Conservation (phyloP, 2,113 vertebrate genomes). For the Paramisgurnus dabryanus region DNA sequence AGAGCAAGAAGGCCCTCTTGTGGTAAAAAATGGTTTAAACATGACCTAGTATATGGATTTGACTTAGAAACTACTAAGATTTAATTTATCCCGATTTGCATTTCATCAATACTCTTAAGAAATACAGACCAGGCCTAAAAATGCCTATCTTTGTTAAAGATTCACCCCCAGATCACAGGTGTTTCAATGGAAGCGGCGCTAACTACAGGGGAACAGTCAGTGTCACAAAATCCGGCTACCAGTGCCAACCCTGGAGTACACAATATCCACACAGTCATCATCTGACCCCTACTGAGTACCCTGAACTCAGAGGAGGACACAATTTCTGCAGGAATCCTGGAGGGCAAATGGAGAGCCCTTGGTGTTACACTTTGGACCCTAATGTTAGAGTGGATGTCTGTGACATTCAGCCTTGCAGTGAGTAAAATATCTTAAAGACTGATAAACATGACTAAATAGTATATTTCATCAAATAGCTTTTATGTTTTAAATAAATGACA, state of each 20-base stretch:
- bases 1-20: conserved; percentile 50
- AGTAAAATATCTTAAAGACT: conserved; percentile 65
- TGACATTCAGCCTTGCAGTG: conserved; percentile 91
- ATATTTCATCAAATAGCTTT: no score
- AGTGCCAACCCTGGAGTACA: conserved; percentile 88
- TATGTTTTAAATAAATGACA: no score
- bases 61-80: not conserved
- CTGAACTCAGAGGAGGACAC: conserved; percentile 88
- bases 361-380: conserved; percentile 96
- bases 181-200: conserved; percentile 89
- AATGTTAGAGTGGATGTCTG: conserved; percentile 89
- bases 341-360: conserved; percentile 91
- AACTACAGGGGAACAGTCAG: conserved; percentile 88
- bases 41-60: not conserved
- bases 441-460: not conserved
- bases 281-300: conserved; percentile 79
- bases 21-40: conserved; percentile 2
- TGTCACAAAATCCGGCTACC: conserved; percentile 86
- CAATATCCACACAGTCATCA: conserved; percentile 90
- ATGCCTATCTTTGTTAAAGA: conserved; percentile 61
- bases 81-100: not conserved
- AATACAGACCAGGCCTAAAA: not conserved
- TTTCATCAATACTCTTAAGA: not conserved
- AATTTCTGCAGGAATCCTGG: conserved; percentile 95
- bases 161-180: conserved; percentile 83